Base-by-base conservation (phyloP, 2,797 vertebrate genomes). In the Pempheris klunzingeri region DNA sequence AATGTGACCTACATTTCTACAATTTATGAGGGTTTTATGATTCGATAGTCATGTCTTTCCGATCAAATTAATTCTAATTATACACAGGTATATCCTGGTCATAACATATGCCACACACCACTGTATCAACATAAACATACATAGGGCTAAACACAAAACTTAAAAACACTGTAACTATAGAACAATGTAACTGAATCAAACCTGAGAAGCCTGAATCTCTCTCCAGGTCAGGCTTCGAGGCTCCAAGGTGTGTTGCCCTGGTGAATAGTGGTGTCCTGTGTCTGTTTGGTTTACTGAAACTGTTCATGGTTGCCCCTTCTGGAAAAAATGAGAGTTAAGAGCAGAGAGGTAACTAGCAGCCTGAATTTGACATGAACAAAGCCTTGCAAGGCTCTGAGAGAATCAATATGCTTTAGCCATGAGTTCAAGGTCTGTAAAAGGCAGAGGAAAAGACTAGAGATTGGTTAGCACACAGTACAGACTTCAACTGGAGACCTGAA, bases 141-240 rank as follows among this genome's bases (percentile, higher is more conserved):
- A 22, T 17, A 12, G 7, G 0, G 18, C 13, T 0, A 71, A 63
- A 81, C 7, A 78, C 12, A 73, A 54, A 32, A 60, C 20, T 5
- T 32, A 22, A 36, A 39, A 68, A 5, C 28, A 46, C 1, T 22
- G 5, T 49, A 18, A 43, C 17, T 54, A 18, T 20, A 9, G 18
- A 46, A 17, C 9, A 77, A 61, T 4, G 14, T 44, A 52, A 77
- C 0, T 53, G 18, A 24, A 34, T 79, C 89, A 84, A 90, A 97
- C 96, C 96, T 95, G 96, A 97, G 87, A 96, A 97, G 89, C 96
- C 96, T 0, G 97, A 98, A 90, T 97, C 97, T 87, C 95, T 96
- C 90, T 97, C 96, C 74, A 95, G 93, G 75, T 97, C 96, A 34
- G 84, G 61, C 73, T 88, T 93, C 15, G 87, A 86, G 53, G 66